Base-by-base conservation (phyloP, 1,140 invertebrate species). In the Steinernema feltiae region DNA sequence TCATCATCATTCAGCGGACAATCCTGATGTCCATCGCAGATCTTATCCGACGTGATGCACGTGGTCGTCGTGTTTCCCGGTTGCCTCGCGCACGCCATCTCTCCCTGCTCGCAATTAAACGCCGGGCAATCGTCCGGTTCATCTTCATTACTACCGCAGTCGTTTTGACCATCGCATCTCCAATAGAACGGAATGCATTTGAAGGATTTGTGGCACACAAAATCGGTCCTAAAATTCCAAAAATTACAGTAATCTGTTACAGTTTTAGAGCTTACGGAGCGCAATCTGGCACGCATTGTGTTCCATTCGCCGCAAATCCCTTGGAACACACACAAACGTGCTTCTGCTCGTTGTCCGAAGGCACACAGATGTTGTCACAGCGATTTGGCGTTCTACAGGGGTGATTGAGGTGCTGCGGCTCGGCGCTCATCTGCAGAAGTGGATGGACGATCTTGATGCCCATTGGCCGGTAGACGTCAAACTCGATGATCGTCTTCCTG, bases 1-100 rank as follows among this genome's bases (percentile, higher is more conserved):
- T 95, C 94, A 87, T 95, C 94, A 72, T 90, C 91, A 0, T 88
- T 88, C 84, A 92, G 91, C n/a, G 87, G 84, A 82, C 93, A 95
- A 84, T 94, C 91, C 1, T 87, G 72, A 1, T 91, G 88, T 24
- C 90, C 90, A 87, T 95, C 91, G 85, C 93, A 94, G 3, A 92
- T 92, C n/a, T 92, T 88, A 73, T 90, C 89, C 76, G 90, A 89
- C 0, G 92, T 91, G 76, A 96, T 91, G 86, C 93, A 94, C 21
- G 87, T 87, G 3, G 90, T 90, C 83, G 90, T 89, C 0, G 69
- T 30, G 27, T 70, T 77, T 15, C 1, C 48, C 18, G 73, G 24
- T 0, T 30, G 31, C 3, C 30, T 46, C 7, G n/a, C 7, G 48
- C 76, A 77, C 17, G 46, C 31, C 31, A 77, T 72, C 27, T 77